Evolutionary conservation across 1,140 invertebrate genomes (phyloP).

Genomic region (Drosophila leontia): DNA sequence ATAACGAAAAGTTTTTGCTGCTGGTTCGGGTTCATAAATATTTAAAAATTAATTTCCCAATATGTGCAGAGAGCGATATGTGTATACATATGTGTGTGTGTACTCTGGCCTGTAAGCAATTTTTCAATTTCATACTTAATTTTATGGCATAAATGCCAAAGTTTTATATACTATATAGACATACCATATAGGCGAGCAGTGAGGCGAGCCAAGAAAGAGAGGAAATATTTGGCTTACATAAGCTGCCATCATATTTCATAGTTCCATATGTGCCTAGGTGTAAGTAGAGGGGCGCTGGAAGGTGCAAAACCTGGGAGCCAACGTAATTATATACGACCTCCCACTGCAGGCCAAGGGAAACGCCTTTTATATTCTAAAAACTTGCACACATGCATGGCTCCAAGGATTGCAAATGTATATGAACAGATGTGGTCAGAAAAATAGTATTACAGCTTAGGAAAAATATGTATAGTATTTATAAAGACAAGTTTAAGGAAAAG

Average conservation of each 20-base stretch:
- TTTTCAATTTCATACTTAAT: conserved; percentile 83
- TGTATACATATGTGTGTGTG: background rate
- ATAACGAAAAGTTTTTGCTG: conserved; percentile 44
- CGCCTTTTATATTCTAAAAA: conserved; percentile 72
- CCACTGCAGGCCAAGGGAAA: conserved; percentile 25
- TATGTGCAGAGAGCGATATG: conserved; percentile 45
- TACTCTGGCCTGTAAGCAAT: conserved; percentile 58
- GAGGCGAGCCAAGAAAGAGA: background rate
- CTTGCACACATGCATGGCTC: conserved; percentile 43
- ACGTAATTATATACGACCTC: conserved; percentile 69
- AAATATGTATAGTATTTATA: background rate
- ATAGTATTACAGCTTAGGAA: background rate
- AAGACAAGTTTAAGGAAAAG: background rate
- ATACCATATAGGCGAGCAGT: background rate
- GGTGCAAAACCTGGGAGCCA: conserved; percentile 58
- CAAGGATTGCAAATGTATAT: conserved; percentile 32
- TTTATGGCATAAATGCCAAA: conserved; percentile 83
- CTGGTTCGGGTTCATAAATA: conserved; percentile 69
- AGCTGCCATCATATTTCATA: conserved; percentile 71
- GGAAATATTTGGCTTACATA: conserved; percentile 54
- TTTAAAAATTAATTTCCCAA: conserved; percentile 84
- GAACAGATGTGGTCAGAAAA: background rate
- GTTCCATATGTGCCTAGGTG: conserved; percentile 32
- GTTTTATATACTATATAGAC: conserved; percentile 49
- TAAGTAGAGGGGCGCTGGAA: conserved; percentile 23